Evolutionary conservation across 2,113 vertebrate genomes (phyloP).

Genomic region (Myotis brandtii): DNA sequence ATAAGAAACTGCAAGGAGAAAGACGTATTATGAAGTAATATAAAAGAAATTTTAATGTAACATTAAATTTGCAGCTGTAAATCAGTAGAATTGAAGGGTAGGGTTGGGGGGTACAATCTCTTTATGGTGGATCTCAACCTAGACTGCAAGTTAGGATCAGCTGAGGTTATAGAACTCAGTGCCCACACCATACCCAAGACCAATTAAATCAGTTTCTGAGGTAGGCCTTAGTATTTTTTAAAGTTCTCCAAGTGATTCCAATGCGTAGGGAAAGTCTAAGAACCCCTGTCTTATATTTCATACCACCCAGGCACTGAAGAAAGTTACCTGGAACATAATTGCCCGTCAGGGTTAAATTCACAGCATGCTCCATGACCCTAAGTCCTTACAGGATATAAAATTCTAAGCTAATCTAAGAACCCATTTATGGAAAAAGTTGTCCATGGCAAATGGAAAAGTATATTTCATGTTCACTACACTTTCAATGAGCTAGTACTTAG

Average conservation of each 20-base stretch:
- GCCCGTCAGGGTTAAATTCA: background rate
- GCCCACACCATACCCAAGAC: background rate
- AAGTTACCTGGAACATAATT: background rate
- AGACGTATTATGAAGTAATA: background rate
- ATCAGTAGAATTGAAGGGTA: background rate
- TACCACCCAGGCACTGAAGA: background rate
- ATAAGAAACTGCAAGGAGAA: slow-evolving; percentile 90
- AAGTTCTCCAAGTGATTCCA: background rate
- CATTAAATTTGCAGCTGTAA: background rate
- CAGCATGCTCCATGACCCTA: background rate
- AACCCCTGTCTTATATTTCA: background rate
- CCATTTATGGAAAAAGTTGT: background rate
- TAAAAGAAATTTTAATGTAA: background rate
- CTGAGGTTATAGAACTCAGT: background rate
- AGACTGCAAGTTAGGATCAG: background rate
- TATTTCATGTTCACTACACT: background rate
- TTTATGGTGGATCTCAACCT: background rate
- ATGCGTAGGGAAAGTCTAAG: background rate
- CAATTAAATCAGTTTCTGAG: background rate
- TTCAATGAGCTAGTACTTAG: background rate
- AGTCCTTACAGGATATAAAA: background rate
- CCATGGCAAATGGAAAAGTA: slow-evolving; percentile 16
- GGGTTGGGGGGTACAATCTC: background rate
- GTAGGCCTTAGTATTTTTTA: background rate
- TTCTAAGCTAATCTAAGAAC: slow-evolving; percentile 22